Evolutionary conservation across 64 coral and sea anemone genomes (phyloP).

Genomic region (Stylophora pistillata): DNA sequence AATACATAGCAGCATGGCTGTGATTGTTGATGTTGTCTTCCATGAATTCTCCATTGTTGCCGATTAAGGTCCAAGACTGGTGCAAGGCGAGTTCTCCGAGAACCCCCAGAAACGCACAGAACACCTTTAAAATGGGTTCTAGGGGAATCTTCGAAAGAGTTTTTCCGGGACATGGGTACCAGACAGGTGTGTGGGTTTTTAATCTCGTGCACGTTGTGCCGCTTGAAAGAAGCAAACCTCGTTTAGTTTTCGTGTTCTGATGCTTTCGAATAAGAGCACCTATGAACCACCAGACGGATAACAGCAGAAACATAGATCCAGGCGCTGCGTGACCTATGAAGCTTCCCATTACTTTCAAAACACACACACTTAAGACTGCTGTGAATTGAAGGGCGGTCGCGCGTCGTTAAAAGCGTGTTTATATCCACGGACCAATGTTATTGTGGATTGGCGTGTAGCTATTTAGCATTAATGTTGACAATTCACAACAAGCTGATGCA

Average conservation of each 20-base stretch:
- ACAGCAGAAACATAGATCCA: conserved; percentile 18
- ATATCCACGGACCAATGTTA: not conserved
- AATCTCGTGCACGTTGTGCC: not conserved
- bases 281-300: conserved; percentile 53
- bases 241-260: not conserved
- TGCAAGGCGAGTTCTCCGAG: not conserved
- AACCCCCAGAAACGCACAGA: not conserved
- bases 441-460: not conserved
- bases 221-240: not conserved
- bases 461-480: too few species aligned
- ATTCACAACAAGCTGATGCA: too few species aligned
- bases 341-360: conserved; percentile 41
- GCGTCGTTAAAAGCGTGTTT: not conserved
- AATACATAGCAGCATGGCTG: conserved; percentile 32
- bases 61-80: not conserved
- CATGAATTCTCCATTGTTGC: conserved; percentile 18
- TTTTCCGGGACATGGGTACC: conserved; percentile 31
- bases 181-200: not conserved
- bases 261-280: not conserved
- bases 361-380: not conserved
- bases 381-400: not conserved
- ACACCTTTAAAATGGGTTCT: conserved; percentile 40
- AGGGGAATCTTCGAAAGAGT: conserved; percentile 1
- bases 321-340: conserved; percentile 30
- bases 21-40: conserved; percentile 28